phyloP scores from a whole-genome alignment of 2,888 invertebrate species.

The Luffia ferchaultella region DNA sequence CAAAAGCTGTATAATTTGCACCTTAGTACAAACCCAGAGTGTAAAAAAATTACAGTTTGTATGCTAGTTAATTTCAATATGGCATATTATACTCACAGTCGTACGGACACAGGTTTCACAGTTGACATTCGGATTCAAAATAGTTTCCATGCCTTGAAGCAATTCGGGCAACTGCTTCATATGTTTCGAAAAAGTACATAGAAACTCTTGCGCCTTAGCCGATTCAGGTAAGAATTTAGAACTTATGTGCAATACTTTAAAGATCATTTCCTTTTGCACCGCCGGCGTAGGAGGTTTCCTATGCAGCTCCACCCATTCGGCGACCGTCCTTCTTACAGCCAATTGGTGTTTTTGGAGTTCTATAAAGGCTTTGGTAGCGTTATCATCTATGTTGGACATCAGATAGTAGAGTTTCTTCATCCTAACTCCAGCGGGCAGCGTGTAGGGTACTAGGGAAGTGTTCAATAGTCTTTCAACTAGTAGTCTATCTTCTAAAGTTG shows the following conservation, averaged over 20 bases:
- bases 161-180: conserved; percentile 76
- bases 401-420: conserved; percentile 94
- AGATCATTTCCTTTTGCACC: conserved; percentile 75
- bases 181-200: conserved; percentile 82
- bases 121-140: conserved; percentile 88
- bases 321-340: conserved; percentile 82
- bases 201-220: conserved; percentile 88
- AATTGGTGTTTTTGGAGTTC: conserved; percentile 93
- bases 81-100: conserved; percentile 74
- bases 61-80: too few relatives aligned
- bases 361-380: conserved; percentile 84
- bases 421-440: conserved; percentile 82
- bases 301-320: conserved; percentile 88
- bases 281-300: conserved; percentile 73
- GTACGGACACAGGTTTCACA: conserved; percentile 95
- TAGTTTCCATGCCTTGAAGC: conserved; percentile 83
- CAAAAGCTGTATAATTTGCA: too few relatives aligned
- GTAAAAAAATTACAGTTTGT: too few relatives aligned
- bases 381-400: conserved; percentile 92
- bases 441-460: conserved; percentile 94
- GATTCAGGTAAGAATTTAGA: conserved; percentile 89
- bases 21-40: too few relatives aligned
- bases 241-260: conserved; percentile 73
- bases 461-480: conserved; percentile 92
- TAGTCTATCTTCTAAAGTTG: conserved; percentile 89